Evolutionary conservation across 2,797 vertebrate genomes (phyloP), one percentile per base, ranked within the genome.

Genomic region (Triplophysa yarkandensis): DNA sequence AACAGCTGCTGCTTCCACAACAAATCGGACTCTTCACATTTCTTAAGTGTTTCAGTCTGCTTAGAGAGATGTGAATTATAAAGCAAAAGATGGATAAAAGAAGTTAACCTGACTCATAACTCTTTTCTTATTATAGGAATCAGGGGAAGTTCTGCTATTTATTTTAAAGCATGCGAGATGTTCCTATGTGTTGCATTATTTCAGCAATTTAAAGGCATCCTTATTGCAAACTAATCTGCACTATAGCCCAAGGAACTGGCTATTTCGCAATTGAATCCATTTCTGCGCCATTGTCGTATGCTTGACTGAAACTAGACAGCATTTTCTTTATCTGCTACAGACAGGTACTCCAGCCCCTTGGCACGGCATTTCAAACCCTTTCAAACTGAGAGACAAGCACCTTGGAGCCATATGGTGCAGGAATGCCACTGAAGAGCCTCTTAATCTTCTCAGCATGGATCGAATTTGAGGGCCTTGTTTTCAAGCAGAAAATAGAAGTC

Each of bases 391-490:
- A 86, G 78, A 63, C 52, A 80, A 86, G 80, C 87, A 87, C 87
- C 88, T 83, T 86, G 86, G 86, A 83, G 69, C 86, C 88, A 89
- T 88, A 87, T 88, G 88, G 80, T 71, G 71, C 74, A 36, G 55
- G 83, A 86, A 87, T 86, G 86, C 81, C 81, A 79, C 80, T 21
- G 74, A 83, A 84, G 83, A 81, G 80, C 46, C 78, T 81, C 80
- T 81, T 89, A 89, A 90, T 91, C 88, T 87, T 84, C 80, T 77
- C 88, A 90, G 84, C 82, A 86, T 87, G 87, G 84, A 75, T 77
- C 83, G 77, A 86, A 88, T 88, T 84, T 79, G 75, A 77, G 82
- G 75, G 73, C 43, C 68, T 86, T 86, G 83, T 87, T 86, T 85
- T 70, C 85, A 67, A 57, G 78, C 74, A 43, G 75, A 83, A 85